A percentile compares a stretch with the other conserved stretches of the same genome.
Evolutionary conservation across 2,888 invertebrate genomes (phyloP).

Genomic region (Mycalesis mineus): DNA sequence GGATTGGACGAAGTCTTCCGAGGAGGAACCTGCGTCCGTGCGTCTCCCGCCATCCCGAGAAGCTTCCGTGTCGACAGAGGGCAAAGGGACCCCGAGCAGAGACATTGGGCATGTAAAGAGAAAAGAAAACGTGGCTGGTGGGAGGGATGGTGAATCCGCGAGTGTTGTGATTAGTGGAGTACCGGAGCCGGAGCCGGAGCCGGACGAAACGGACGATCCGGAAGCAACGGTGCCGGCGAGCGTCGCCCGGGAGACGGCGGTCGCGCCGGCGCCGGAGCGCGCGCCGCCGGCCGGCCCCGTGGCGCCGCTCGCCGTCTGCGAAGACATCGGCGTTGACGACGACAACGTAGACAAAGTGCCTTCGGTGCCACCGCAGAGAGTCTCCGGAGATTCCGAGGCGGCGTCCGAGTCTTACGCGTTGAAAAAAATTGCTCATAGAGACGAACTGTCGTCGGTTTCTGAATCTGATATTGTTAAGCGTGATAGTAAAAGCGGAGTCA

Average conservation of each 20-base stretch:
- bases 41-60: constrained; percentile 44
- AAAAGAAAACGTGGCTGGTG: constrained; percentile 9
- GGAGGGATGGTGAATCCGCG: constrained; percentile 17
- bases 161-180: constrained; percentile 13
- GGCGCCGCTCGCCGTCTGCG: constrained; percentile 84
- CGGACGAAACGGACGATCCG: constrained; percentile 9
- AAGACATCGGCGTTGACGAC: constrained; percentile 83
- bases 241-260: constrained; percentile 13
- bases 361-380: constrained; percentile 55
- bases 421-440: constrained; percentile 62
- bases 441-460: constrained; percentile 63
- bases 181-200: constrained; percentile 15
- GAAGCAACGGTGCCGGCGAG: constrained; percentile 25
- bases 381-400: constrained; percentile 48
- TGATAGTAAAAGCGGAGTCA: constrained; percentile 59
- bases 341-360: constrained; percentile 79
- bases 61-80: constrained; percentile 50
- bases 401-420: constrained; percentile 57
- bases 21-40: constrained; percentile 40
- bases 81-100: constrained; percentile 47
- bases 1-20: constrained; percentile 41
- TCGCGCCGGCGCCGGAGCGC: constrained; percentile 8
- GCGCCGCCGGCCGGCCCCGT: constrained; percentile 52
- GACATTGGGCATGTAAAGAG: constrained; percentile 27
- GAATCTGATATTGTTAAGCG: constrained; percentile 68